phyloP scores from a whole-genome alignment of 2,797 vertebrate species.

The Pseudochirops cupreus region DNA sequence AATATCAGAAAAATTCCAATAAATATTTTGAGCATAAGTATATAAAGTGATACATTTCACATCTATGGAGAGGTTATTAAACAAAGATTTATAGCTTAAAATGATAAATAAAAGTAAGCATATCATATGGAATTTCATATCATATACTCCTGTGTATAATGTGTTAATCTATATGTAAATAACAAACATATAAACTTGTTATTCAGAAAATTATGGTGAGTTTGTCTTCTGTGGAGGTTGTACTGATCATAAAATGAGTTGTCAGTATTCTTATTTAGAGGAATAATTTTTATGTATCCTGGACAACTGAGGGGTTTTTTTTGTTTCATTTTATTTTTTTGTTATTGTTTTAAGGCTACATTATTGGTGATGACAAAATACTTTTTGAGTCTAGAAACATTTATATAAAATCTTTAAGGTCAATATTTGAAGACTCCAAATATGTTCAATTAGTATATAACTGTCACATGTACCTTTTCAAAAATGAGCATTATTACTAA shows the following conservation, averaged over 20 bases:
- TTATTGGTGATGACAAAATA: not conserved
- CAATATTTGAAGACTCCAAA: not conserved
- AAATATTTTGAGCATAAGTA: not conserved
- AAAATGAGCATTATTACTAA: not conserved
- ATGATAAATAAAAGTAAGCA: not conserved
- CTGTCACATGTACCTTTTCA: not conserved
- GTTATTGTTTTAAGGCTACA: not conserved
- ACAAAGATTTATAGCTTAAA: not conserved
- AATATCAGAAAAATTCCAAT: not conserved
- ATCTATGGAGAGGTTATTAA: not conserved
- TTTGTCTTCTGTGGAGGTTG: not conserved
- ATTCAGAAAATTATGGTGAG: not conserved
- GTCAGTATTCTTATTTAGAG: not conserved
- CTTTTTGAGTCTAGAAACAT: not conserved
- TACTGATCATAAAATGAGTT: not conserved
- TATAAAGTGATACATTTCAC: not conserved
- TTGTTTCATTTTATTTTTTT: not conserved
- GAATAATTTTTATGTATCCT: not conserved
- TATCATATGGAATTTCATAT: not conserved
- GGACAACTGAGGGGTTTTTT: not conserved
- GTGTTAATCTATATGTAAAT: not conserved
- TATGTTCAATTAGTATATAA: not conserved
- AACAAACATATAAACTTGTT: not conserved
- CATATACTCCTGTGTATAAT: not conserved
- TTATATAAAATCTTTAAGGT: not conserved